Evolutionary conservation across 2,888 invertebrate genomes (phyloP).

Genomic region (Uropetala carovei): DNA sequence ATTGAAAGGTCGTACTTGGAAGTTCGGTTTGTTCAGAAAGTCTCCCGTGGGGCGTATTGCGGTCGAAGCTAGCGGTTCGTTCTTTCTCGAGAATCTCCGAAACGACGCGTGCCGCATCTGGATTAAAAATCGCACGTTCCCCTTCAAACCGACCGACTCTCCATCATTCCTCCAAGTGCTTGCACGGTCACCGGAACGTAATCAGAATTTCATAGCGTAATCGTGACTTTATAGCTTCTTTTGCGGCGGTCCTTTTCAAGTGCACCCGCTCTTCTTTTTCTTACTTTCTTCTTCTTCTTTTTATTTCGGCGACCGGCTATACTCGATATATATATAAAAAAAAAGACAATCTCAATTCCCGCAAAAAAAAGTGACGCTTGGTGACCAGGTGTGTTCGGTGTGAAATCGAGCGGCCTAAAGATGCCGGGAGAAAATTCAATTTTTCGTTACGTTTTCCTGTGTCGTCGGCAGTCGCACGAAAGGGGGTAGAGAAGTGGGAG

Average conservation of each 20-base stretch:
- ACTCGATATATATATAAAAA: too few relatives aligned
- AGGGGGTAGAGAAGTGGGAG: too few relatives aligned
- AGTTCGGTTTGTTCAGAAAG: too few relatives aligned
- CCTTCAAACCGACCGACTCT: too few relatives aligned
- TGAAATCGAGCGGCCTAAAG: neutral
- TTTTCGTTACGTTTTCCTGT: neutral
- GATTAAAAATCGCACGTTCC: neutral
- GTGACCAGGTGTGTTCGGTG: neutral
- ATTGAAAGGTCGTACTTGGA: too few relatives aligned
- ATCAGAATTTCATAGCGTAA: conserved; percentile 15
- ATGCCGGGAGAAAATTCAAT: conserved; percentile 1
- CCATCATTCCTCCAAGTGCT: neutral
- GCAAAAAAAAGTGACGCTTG: neutral
- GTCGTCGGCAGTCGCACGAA: neutral
- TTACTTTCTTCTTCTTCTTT: too few relatives aligned
- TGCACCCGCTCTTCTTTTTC: neutral
- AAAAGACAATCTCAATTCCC: neutral
- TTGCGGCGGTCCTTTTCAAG: neutral
- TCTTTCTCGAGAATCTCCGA: neutral
- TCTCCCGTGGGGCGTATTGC: too few relatives aligned
- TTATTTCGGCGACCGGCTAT: neutral
- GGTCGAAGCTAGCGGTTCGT: neutral
- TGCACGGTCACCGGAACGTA: neutral
- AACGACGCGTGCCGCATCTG: neutral
- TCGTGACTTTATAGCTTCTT: neutral